Evolutionary conservation across 1,140 invertebrate genomes (phyloP), one percentile per base, ranked within the genome.

Genomic region (Brachionus manjavacas): DNA sequence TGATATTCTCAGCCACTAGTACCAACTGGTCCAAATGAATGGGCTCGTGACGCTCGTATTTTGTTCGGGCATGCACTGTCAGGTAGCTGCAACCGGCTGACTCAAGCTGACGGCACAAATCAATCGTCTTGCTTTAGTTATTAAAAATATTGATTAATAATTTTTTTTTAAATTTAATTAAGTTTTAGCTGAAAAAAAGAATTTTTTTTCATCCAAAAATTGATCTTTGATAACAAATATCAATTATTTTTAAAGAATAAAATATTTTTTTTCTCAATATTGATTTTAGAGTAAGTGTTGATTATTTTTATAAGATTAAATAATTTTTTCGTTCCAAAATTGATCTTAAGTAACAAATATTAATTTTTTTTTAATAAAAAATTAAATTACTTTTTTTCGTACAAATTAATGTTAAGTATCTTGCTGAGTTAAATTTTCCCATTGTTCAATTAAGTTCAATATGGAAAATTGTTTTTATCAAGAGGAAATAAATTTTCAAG

Each of bases 21-120:
- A 91, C 91, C 64, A 98, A 92, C 25, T 92, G 92, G 41, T 93
- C 91, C 46, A 92, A 86, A 89, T 96, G 92, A 1, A 96, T 93
- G 70, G 93, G 93, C 85, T 93, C 92, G 87, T 92, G 91, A 89
- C 94, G 92, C 87, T 97, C 93, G 25, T 91, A 88, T n/a, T 92
- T 92, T 52, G 95, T 97, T 85, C 96, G 91, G 3, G 94, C 96
- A 91, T 99, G 96, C 16, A 98, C 91, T 12, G 94, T 94, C 60
- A 98, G 90, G 90, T 95, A 98, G 46, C 94, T 94, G 25, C 93
- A 93, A 8, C 95, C 95, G 88, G 94, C 93, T 64, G 93, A 92
- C 89, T 98, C 95, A 43, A 95, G 88, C 86, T 93, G 92, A 86
- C 92, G 92, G 87, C 94, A 96, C 80, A 95, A 87, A 85, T 94